Percentiles rank a stretch among this genome's conserved stretches.
phyloP scores from a whole-genome alignment of 2,797 vertebrate genomes.

The Danio tinwini region DNA sequence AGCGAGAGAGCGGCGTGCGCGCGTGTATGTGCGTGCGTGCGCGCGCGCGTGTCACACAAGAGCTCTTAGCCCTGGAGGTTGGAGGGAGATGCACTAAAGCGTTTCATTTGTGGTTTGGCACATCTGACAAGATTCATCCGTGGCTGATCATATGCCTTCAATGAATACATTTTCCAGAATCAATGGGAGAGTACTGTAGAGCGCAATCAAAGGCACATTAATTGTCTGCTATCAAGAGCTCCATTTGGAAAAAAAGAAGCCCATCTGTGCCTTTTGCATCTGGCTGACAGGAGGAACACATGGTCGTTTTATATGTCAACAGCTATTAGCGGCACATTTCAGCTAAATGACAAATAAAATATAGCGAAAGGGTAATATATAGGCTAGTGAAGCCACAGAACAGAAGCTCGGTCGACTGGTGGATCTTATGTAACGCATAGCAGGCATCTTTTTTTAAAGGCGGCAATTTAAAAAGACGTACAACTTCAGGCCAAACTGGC shows the following conservation, averaged over 20 bases:
- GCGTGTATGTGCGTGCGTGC: conserved; percentile 13
- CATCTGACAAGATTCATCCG: conserved; percentile 52
- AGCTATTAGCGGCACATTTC: conserved; percentile 56
- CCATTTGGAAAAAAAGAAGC: conserved; percentile 49
- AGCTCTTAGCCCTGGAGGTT: conserved; percentile 47
- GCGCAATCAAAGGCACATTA: conserved; percentile 54
- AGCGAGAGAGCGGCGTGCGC: neutral
- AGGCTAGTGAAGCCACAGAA: neutral
- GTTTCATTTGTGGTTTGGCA: conserved; percentile 53
- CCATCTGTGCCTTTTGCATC: conserved; percentile 54
- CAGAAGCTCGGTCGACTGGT: neutral
- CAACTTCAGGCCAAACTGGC: conserved; percentile 61
- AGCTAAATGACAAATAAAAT: conserved; percentile 54
- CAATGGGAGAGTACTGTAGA: conserved; percentile 52
- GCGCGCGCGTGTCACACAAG: conserved; percentile 19
- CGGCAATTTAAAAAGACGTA: conserved; percentile 11
- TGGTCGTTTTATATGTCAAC: conserved; percentile 54
- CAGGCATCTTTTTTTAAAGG: conserved; percentile 11
- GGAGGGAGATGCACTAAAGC: conserved; percentile 46
- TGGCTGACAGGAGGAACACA: conserved; percentile 52
- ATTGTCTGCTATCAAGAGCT: conserved; percentile 50
- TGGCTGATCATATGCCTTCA: conserved; percentile 45
- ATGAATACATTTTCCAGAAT: conserved; percentile 46
- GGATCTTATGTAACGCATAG: neutral
- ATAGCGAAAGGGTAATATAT: conserved; percentile 25